phyloP scores from a whole-genome alignment of 1,140 invertebrate species.

The Aphaenogaster floridana region DNA sequence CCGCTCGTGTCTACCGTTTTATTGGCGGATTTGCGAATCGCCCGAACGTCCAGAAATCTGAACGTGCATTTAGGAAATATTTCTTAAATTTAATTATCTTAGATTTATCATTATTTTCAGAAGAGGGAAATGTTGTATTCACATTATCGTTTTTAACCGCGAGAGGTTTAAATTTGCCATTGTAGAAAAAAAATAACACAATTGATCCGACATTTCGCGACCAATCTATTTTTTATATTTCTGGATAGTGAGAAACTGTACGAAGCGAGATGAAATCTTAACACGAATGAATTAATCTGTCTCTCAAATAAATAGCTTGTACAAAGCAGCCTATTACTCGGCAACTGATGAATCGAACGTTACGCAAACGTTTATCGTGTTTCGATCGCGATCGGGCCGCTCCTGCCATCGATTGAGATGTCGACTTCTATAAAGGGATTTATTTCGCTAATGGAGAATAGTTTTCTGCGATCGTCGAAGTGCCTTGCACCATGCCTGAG shows the following conservation, averaged over 20 bases:
- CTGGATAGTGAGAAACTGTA: not conserved
- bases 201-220: not conserved
- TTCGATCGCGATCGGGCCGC: slow-evolving; percentile 62
- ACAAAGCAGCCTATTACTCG: slow-evolving; percentile 77
- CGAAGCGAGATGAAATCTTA: slow-evolving; percentile 17
- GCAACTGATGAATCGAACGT: slow-evolving; percentile 77
- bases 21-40: slow-evolving; percentile 17
- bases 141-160: not conserved
- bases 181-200: not conserved
- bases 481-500: not conserved
- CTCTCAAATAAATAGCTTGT: slow-evolving; percentile 8
- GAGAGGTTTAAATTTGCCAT: not conserved
- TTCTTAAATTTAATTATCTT: not conserved
- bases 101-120: not conserved
- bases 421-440: slow-evolving; percentile 16
- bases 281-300: slow-evolving; percentile 59
- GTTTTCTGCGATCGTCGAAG: slow-evolving; percentile 23
- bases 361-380: slow-evolving; percentile 72
- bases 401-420: slow-evolving; percentile 55
- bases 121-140: not conserved
- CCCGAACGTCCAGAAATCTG: not conserved
- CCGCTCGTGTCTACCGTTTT: slow-evolving; percentile 13
- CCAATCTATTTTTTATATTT: not conserved
- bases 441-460: slow-evolving; percentile 35
- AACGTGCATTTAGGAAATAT: not conserved